Evolutionary conservation across 2,113 vertebrate genomes (phyloP).

Genomic region (Nothocercus nigrocapillus): DNA sequence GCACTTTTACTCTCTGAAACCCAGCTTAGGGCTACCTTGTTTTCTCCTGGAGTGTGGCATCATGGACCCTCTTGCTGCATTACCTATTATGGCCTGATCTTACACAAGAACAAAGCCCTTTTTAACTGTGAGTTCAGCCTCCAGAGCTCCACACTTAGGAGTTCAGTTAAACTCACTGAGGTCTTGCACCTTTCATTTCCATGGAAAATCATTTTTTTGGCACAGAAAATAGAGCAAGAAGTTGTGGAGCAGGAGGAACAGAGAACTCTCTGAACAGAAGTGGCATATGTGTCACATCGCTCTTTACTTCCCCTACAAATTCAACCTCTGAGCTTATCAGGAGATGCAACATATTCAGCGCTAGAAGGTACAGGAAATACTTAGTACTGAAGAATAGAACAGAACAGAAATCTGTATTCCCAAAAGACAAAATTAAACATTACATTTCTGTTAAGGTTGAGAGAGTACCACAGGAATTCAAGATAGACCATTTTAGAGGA

Average conservation of each 20-base stretch:
- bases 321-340: background rate
- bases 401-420: background rate
- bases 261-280: background rate
- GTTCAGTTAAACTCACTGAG: background rate
- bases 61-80: background rate
- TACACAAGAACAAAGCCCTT: conserved; percentile 31
- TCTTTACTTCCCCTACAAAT: background rate
- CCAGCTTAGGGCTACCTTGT: conserved; percentile 49
- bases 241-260: background rate
- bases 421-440: background rate
- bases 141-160: background rate
- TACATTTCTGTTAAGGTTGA: background rate
- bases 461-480: background rate
- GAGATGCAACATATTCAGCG: background rate
- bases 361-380: background rate
- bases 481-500: background rate
- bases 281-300: background rate
- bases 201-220: background rate
- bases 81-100: background rate
- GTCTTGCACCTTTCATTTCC: background rate
- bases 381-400: background rate
- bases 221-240: background rate
- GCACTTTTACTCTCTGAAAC: conserved; percentile 40
- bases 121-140: background rate
- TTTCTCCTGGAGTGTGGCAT: conserved; percentile 22